A percentile compares a stretch with the other conserved stretches of the same genome.
Conservation (phyloP, 2,888 invertebrate species). For the Malacosoma neustria region DNA sequence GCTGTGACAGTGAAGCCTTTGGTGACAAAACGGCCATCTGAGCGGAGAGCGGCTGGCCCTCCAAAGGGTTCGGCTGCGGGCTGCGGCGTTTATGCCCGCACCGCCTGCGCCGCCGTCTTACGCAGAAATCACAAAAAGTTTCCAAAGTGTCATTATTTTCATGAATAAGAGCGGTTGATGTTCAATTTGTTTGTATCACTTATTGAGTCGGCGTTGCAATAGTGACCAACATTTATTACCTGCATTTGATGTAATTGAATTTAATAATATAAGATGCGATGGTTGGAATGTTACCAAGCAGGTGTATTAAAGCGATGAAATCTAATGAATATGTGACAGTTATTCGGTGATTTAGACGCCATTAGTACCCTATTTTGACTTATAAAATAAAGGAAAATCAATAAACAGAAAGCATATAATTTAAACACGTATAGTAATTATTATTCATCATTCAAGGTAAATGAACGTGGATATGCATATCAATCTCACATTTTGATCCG, state of each 20-base stretch:
- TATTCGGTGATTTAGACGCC: slow-evolving; percentile 12
- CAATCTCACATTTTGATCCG: slow-evolving; percentile 56
- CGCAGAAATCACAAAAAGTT: slow-evolving; percentile 43
- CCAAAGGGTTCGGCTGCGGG: slow-evolving; percentile 23
- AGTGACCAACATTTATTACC: background rate
- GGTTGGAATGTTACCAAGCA: background rate
- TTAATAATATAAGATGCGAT: background rate
- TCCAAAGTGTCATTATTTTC: slow-evolving; percentile 30
- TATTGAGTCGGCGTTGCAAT: background rate
- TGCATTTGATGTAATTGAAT: background rate
- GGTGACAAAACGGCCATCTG: slow-evolving; percentile 5
- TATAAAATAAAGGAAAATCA: slow-evolving; percentile 37
- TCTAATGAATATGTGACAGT: background rate
- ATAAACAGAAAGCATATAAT: slow-evolving; percentile 58
- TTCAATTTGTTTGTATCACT: background rate
- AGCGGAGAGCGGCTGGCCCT: slow-evolving; percentile 21
- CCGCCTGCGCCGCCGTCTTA: slow-evolving; percentile 36
- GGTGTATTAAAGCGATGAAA: background rate
- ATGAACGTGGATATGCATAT: slow-evolving; percentile 53
- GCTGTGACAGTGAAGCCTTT: slow-evolving; percentile 35
- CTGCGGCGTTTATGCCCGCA: slow-evolving; percentile 26
- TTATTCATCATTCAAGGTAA: slow-evolving; percentile 66
- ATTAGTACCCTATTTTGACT: slow-evolving; percentile 41
- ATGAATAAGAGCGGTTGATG: slow-evolving; percentile 20
- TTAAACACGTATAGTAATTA: slow-evolving; percentile 46